Percentiles rank a stretch among this genome's conserved stretches.
phyloP scores from a whole-genome alignment of 2,888 invertebrate genomes.

The Caenorhabditis doughertyi region DNA sequence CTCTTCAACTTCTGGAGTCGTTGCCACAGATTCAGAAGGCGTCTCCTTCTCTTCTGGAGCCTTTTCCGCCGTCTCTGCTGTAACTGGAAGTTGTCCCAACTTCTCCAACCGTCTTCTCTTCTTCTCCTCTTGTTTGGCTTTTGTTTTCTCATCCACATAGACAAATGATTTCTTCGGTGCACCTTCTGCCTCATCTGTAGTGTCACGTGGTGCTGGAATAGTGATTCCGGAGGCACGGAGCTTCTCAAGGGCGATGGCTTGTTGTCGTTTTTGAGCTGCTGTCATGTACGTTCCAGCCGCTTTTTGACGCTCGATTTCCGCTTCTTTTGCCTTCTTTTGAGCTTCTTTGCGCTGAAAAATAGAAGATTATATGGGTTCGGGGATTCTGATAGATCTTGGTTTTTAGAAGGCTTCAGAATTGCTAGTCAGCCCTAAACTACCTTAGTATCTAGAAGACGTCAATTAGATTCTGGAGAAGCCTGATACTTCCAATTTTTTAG shows the following conservation, averaged over 20 bases:
- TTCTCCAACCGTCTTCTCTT: constrained; percentile 59
- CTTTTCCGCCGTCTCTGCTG: background rate
- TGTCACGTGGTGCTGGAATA: constrained; percentile 46
- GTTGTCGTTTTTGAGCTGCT: constrained; percentile 94
- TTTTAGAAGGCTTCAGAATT: too few relatives aligned
- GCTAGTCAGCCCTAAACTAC: too few relatives aligned
- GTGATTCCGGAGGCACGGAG: constrained; percentile 67
- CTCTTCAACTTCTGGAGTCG: constrained; percentile 33
- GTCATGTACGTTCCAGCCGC: constrained; percentile 96
- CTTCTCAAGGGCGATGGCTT: constrained; percentile 88
- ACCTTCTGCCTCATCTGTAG: constrained; percentile 60
- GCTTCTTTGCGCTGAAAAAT: constrained; percentile 87
- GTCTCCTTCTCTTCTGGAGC: constrained; percentile 8
- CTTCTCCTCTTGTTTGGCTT: constrained; percentile 58
- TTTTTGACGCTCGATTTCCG: constrained; percentile 93
- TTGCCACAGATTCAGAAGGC: constrained; percentile 28
- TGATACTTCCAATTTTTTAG: too few relatives aligned
- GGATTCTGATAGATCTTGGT: too few relatives aligned
- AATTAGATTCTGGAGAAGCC: too few relatives aligned
- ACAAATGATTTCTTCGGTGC: constrained; percentile 73
- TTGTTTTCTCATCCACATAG: constrained; percentile 64
- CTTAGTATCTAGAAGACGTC: too few relatives aligned
- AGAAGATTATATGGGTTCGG: too few relatives aligned
- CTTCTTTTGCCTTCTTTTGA: constrained; percentile 94
- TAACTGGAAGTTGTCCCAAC: constrained; percentile 36